A percentile compares a stretch with the other conserved stretches of the same genome.
phyloP scores from a whole-genome alignment of 2,888 invertebrate genomes.

The Dusona sp. region DNA sequence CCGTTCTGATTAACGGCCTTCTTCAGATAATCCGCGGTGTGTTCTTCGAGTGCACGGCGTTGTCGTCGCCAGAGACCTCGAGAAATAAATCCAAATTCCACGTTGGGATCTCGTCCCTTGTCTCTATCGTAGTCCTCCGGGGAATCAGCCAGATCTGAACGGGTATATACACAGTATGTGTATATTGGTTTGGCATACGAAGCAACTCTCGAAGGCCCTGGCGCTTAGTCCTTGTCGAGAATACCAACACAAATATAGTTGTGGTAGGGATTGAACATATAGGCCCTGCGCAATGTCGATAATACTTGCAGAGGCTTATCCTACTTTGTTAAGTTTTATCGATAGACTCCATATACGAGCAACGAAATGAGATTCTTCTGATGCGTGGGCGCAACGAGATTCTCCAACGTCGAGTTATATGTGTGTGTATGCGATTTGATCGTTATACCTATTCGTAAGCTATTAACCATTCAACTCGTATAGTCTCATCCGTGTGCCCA shows the following conservation, averaged over 20 bases:
- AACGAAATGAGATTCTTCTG: constrained; percentile 56
- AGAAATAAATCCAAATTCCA: constrained; percentile 76
- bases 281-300: constrained; percentile 47
- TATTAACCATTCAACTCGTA: constrained; percentile 63
- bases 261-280: constrained; percentile 8
- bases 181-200: constrained; percentile 37
- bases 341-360: constrained; percentile 58
- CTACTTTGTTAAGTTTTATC: constrained; percentile 63
- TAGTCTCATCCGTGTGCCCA: constrained; percentile 19
- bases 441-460: constrained; percentile 66
- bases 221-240: constrained; percentile 35
- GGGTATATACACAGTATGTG: background rate
- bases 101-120: constrained; percentile 60
- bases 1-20: constrained; percentile 77
- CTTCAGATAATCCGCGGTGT: constrained; percentile 73
- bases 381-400: constrained; percentile 59
- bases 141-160: constrained; percentile 46
- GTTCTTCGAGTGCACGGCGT: constrained; percentile 68
- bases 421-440: constrained; percentile 48
- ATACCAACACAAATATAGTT: constrained; percentile 37
- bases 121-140: constrained; percentile 41
- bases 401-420: background rate
- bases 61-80: constrained; percentile 72
- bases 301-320: constrained; percentile 37
- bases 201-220: constrained; percentile 41